These are phyloP conservation scores for Epinotia nisella DNA, from an alignment of 2,888 invertebrate genomes.

Conservation along the genomic window DNA sequence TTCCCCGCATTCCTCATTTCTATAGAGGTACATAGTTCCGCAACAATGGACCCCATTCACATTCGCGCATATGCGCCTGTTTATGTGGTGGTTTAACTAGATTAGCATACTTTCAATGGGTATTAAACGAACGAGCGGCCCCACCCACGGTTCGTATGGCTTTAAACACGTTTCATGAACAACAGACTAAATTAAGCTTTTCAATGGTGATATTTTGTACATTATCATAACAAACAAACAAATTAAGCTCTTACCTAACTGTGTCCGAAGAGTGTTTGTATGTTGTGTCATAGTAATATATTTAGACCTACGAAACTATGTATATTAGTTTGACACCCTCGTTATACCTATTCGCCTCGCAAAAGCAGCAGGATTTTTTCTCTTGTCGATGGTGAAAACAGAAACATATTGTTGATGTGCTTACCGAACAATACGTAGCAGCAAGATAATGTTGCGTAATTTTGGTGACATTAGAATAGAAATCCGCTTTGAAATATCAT, in stretches of 20 bases:
- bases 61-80: conserved; percentile 8
- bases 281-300: no score
- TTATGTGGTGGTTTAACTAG: conserved; percentile 24
- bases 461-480: neutral
- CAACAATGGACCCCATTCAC: conserved; percentile 22
- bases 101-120: conserved; percentile 27
- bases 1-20: conserved; percentile 30
- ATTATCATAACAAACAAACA: no score
- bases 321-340: no score
- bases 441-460: neutral
- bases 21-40: conserved; percentile 21
- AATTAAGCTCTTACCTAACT: no score
- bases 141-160: neutral
- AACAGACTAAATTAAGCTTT: conserved; percentile 2
- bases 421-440: neutral
- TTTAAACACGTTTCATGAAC: conserved; percentile 1
- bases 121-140: neutral
- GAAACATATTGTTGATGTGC: no score
- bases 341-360: no score
- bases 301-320: no score
- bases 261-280: no score
- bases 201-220: neutral
- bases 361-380: no score
- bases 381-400: neutral
- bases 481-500: no score